Conservation (phyloP, 2,113 vertebrate species). For the Dryoscopus gambensis region DNA sequence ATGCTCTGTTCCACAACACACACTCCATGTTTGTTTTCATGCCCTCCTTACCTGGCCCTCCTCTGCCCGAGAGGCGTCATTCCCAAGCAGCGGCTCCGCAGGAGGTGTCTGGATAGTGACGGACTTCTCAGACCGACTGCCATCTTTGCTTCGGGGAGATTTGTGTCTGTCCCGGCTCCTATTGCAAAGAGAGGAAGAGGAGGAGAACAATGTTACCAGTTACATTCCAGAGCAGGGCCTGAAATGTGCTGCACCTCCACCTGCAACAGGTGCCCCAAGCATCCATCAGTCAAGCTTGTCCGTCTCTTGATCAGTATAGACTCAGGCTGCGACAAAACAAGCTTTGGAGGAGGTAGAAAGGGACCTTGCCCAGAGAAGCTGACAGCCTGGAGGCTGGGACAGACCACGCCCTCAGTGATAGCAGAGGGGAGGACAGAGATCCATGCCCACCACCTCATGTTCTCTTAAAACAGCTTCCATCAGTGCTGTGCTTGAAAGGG, state of each 20-base stretch:
- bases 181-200: constrained; percentile 64
- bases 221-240: neutral
- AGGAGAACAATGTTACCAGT: neutral
- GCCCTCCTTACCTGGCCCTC: constrained; percentile 81
- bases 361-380: neutral
- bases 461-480: neutral
- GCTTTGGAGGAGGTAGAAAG: neutral
- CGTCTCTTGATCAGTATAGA: neutral
- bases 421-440: neutral
- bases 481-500: neutral
- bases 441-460: neutral
- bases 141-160: constrained; percentile 85
- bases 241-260: neutral
- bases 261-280: neutral
- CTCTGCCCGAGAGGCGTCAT: constrained; percentile 77
- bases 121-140: constrained; percentile 89
- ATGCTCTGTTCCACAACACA: neutral
- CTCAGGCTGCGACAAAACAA: neutral
- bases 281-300: neutral
- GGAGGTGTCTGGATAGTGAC: constrained; percentile 90
- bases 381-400: neutral
- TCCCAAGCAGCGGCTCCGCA: constrained; percentile 83
- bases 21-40: rapidly evolving
- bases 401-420: neutral
- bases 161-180: constrained; percentile 91